A percentile compares a stretch with the other conserved stretches of the same genome.
Conservation (phyloP, 2,797 vertebrate genomes). For the Gallirallus australis region DNA sequence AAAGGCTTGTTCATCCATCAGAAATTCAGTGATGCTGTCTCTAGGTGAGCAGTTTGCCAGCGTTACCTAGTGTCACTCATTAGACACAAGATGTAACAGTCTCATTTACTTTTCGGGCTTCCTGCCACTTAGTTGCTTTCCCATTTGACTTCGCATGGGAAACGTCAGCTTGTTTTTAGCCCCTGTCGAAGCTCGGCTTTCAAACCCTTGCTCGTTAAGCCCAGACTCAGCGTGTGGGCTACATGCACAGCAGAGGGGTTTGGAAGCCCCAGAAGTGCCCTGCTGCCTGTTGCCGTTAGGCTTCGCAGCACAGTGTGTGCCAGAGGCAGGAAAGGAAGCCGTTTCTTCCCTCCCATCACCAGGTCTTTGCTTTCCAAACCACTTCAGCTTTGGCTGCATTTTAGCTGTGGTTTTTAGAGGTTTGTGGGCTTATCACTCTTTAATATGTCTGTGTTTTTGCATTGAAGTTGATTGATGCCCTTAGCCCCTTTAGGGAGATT, state of each 20-base stretch:
- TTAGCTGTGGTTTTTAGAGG: neutral
- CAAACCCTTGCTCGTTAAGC: neutral
- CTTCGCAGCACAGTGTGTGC: neutral
- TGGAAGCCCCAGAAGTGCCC: neutral
- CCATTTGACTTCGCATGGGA: neutral
- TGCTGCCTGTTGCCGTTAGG: neutral
- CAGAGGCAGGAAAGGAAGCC: neutral
- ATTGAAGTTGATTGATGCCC: neutral
- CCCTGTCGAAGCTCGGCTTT: neutral
- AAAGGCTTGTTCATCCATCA: slow-evolving; percentile 65
- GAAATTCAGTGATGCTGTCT: slow-evolving; percentile 34
- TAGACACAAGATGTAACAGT: slow-evolving; percentile 30
- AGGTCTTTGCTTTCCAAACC: neutral
- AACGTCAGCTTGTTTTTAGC: slow-evolving; percentile 19
- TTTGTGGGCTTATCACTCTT: neutral
- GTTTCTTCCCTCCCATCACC: neutral
- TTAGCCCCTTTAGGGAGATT: neutral
- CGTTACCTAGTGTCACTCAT: slow-evolving; percentile 58
- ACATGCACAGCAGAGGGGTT: neutral
- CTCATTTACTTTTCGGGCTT: slow-evolving; percentile 44
- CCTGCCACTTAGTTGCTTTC: slow-evolving; percentile 30
- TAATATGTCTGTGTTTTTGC: neutral
- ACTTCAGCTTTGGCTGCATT: neutral
- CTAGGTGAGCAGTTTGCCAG: slow-evolving; percentile 64
- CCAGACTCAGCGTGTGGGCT: neutral